Conservation (phyloP, 2,113 vertebrate species). For the Pachycephala philippinensis region DNA sequence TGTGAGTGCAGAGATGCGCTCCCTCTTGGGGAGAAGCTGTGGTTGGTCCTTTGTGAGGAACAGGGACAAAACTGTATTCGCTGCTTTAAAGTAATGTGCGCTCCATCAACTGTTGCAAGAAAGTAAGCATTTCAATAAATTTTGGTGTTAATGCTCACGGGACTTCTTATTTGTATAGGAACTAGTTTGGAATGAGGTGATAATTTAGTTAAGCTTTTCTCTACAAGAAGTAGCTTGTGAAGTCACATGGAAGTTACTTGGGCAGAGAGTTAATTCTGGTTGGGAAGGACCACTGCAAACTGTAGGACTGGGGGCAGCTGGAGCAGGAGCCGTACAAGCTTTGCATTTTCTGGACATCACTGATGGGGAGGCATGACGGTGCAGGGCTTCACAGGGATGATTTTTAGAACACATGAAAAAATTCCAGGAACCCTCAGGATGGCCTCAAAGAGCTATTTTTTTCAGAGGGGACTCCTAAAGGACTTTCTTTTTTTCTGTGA, state of each 20-base stretch:
- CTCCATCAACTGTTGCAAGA: not conserved
- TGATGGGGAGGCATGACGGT: not conserved
- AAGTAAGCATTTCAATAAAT: not conserved
- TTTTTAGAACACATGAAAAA: not conserved
- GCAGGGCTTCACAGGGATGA: not conserved
- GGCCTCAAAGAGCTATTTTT: not conserved
- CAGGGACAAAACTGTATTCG: not conserved
- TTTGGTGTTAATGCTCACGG: accelerated
- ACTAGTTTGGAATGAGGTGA: not conserved
- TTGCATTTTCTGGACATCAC: not conserved
- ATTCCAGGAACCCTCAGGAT: not conserved
- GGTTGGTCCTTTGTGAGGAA: not conserved
- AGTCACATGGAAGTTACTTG: not conserved
- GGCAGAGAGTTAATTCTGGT: not conserved
- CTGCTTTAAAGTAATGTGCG: not conserved
- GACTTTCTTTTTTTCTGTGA: not conserved
- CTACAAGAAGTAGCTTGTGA: not conserved
- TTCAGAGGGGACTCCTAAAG: not conserved
- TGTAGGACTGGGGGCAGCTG: not conserved
- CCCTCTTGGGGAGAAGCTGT: not conserved
- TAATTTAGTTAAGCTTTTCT: not conserved
- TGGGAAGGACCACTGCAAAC: not conserved
- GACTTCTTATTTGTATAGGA: not conserved
- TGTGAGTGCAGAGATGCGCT: not conserved
- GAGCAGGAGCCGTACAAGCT: not conserved